A percentile compares a stretch with the other conserved stretches of the same genome.
Conservation (phyloP, 2,113 vertebrate genomes). For the Anser cygnoides region DNA sequence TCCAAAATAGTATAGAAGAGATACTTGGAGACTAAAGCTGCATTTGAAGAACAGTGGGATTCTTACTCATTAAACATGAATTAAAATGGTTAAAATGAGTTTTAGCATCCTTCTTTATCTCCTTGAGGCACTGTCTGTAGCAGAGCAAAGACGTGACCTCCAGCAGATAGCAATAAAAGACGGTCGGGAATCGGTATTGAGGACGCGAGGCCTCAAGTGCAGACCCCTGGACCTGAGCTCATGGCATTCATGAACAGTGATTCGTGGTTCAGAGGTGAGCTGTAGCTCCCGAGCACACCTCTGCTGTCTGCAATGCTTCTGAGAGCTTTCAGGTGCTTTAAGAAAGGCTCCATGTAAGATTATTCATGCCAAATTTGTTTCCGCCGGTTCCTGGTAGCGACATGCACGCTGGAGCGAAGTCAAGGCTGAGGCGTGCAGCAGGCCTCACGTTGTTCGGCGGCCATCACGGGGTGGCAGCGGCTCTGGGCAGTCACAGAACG, state of each 20-base stretch:
- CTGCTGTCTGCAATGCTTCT: background rate
- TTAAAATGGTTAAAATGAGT: background rate
- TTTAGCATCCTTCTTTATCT: background rate
- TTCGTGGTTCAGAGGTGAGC: background rate
- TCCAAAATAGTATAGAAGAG: background rate
- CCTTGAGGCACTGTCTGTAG: background rate
- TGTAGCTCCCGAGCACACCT: background rate
- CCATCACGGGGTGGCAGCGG: fast-evolving
- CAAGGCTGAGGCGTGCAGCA: background rate
- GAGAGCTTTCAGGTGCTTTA: background rate
- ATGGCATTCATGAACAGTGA: background rate
- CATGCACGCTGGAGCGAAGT: background rate
- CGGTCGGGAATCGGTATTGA: background rate
- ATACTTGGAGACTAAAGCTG: background rate
- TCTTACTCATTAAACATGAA: background rate
- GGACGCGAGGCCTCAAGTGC: background rate
- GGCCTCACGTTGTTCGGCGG: background rate
- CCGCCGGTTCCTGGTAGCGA: background rate
- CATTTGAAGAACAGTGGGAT: background rate
- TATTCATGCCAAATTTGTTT: background rate
- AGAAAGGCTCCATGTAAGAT: background rate
- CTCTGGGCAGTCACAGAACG: background rate
- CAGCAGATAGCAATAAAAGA: background rate
- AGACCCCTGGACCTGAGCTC: background rate
- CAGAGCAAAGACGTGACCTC: background rate